A percentile compares a stretch with the other conserved stretches of the same genome.
Evolutionary conservation across 2,113 vertebrate genomes (phyloP).

Genomic region (Glaucidium brasilianum): DNA sequence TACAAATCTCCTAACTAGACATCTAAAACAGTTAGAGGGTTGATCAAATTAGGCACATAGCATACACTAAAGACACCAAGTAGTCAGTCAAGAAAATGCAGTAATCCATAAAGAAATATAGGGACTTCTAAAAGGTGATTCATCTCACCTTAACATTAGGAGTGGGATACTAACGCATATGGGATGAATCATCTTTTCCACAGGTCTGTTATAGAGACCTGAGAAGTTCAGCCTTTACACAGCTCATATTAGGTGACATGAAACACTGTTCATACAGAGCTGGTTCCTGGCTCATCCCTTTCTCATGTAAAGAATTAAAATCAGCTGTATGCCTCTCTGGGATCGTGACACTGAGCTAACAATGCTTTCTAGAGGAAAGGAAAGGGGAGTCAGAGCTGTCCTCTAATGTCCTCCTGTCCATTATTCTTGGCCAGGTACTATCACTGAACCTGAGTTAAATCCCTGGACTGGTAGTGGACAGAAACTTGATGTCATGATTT

Average conservation of each 20-base stretch:
- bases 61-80: neutral
- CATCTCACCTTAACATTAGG: neutral
- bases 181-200: neutral
- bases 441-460: neutral
- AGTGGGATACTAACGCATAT: neutral
- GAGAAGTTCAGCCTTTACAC: neutral
- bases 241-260: neutral
- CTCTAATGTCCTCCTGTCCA: too few relatives aligned
- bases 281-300: neutral
- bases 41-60: neutral
- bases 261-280: neutral
- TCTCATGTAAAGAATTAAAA: neutral
- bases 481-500: neutral
- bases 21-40: neutral
- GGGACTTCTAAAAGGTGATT: neutral
- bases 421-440: neutral
- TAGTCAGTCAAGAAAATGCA: neutral
- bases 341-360: neutral
- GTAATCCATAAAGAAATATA: neutral
- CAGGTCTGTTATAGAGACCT: neutral
- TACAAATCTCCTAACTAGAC: neutral
- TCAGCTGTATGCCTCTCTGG: rapidly evolving
- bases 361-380: neutral
- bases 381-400: neutral
- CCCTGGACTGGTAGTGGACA: neutral